These are phyloP conservation scores for Taxidea taxus DNA, from an alignment of 2,113 vertebrate species.

Conservation along the genomic window DNA sequence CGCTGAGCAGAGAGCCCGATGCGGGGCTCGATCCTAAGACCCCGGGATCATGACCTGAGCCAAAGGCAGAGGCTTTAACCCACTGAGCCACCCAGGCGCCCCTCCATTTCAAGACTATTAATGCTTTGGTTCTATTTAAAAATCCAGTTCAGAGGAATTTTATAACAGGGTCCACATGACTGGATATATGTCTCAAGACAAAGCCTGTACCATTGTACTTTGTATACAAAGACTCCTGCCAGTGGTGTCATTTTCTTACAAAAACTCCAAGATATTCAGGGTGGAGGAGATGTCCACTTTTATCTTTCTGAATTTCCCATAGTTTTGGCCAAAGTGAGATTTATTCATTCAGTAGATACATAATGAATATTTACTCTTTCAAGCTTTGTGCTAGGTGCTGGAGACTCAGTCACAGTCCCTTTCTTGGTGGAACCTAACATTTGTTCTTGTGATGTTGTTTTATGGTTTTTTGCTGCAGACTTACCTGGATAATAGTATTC, in stretches of 20 bases:
- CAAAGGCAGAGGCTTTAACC: too few species aligned
- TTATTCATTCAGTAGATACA: background rate
- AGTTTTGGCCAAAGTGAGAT: background rate
- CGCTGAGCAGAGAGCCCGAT: too few species aligned
- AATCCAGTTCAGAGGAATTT: background rate
- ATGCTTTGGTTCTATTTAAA: conserved; percentile 49
- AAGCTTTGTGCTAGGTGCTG: background rate
- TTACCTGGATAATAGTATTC: conserved; percentile 34
- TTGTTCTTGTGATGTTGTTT: background rate
- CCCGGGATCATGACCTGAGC: too few species aligned
- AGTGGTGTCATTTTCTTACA: background rate
- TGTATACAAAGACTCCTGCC: background rate
- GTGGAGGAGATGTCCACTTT: background rate
- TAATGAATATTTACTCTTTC: background rate
- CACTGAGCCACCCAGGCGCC: too few species aligned
- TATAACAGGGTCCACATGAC: background rate
- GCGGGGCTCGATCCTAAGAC: too few species aligned
- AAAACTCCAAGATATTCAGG: background rate
- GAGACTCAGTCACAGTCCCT: background rate
- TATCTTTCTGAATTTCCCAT: conserved; percentile 17
- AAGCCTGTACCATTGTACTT: background rate
- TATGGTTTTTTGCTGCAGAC: background rate
- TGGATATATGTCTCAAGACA: background rate
- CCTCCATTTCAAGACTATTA: background rate
- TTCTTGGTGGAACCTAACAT: background rate